A percentile compares a stretch with the other conserved stretches of the same genome.
phyloP scores from a whole-genome alignment of 1,140 invertebrate species.

The Globodera rostochiensis region DNA sequence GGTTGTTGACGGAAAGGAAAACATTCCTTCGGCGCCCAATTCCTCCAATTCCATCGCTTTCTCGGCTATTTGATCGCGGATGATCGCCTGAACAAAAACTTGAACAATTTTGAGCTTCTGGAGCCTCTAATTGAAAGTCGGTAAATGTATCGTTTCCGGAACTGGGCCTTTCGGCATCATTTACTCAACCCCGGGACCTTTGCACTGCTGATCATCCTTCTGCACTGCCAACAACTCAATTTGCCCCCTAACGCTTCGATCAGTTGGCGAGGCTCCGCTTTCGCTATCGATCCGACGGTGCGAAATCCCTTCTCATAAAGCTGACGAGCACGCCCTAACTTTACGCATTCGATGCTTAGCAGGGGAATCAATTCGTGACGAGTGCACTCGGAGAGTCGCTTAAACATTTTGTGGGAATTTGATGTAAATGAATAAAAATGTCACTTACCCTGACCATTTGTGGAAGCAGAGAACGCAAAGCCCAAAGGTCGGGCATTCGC shows the following conservation, averaged over 20 bases:
- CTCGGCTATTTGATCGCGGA: conserved; percentile 45
- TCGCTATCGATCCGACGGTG: conserved; percentile 38
- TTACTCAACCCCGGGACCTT: conserved; percentile 29
- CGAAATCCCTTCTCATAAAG: conserved; percentile 39
- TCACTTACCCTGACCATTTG: conserved; percentile 31
- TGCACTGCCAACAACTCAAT: conserved; percentile 30
- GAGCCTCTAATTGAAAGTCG: conserved; percentile 7
- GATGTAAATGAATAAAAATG: neutral
- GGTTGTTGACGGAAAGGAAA: neutral
- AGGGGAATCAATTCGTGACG: conserved; percentile 40
- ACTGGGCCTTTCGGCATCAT: neutral
- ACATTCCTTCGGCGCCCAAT: conserved; percentile 21
- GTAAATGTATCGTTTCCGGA: neutral
- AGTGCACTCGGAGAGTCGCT: conserved; percentile 27
- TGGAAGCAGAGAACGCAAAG: conserved; percentile 33
- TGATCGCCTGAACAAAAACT: conserved; percentile 37
- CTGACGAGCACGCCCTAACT: conserved; percentile 29
- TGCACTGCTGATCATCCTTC: conserved; percentile 40
- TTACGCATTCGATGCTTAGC: conserved; percentile 42
- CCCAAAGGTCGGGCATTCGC: conserved; percentile 41
- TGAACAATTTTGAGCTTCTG: neutral
- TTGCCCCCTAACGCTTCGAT: conserved; percentile 25
- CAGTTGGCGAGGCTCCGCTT: conserved; percentile 32
- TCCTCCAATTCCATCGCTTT: conserved; percentile 46
- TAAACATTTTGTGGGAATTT: neutral